Evolutionary conservation across 2,113 vertebrate genomes (phyloP).

Genomic region (Himantopus leucocephalus): DNA sequence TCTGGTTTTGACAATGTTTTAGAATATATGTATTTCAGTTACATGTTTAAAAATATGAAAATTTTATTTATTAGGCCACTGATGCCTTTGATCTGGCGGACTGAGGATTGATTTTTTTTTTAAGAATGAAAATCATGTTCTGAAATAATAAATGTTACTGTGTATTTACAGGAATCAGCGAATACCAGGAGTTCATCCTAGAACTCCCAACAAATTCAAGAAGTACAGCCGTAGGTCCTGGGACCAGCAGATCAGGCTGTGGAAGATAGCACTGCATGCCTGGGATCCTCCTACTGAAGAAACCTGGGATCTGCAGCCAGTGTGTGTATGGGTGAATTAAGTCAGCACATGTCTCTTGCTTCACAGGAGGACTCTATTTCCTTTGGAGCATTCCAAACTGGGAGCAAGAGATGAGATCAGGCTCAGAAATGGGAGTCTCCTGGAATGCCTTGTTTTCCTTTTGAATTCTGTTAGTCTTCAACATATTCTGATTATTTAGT

Average conservation of each 20-base stretch:
- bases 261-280: conserved; percentile 92
- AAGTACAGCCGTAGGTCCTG: conserved; percentile 97
- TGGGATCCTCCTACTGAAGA: conserved; percentile 90
- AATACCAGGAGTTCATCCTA: conserved; percentile 88
- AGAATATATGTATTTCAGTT: not conserved
- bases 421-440: not conserved
- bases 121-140: not conserved
- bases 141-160: not conserved
- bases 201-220: conserved; percentile 96
- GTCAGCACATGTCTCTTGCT: not conserved
- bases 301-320: conserved; percentile 75
- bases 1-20: not conserved
- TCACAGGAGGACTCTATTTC: not conserved
- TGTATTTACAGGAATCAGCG: conserved; percentile 79
- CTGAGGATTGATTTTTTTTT: not conserved
- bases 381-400: not conserved
- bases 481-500: not conserved
- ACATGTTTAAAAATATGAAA: not conserved
- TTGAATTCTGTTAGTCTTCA: not conserved
- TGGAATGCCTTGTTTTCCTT: not conserved
- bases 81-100: not conserved
- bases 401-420: not conserved
- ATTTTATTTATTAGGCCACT: not conserved
- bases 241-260: conserved; percentile 97
- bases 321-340: conserved; percentile 75